Evolutionary conservation across 2,888 invertebrate species (phyloP).

Genomic region (Drosophila demipolita): DNA sequence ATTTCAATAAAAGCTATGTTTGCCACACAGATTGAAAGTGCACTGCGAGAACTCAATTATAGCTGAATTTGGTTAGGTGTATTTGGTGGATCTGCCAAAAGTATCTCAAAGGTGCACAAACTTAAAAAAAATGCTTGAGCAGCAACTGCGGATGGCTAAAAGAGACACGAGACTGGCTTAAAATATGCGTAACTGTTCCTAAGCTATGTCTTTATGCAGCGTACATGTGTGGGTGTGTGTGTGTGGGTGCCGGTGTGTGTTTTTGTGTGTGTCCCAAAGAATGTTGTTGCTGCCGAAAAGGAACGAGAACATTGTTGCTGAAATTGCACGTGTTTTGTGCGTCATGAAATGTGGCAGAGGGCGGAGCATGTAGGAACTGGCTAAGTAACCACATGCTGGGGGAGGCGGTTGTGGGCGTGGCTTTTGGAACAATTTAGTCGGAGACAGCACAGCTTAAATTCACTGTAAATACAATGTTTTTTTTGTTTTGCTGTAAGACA

Average conservation of each 20-base stretch:
- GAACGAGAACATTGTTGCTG: constrained; percentile 57
- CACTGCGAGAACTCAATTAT: constrained; percentile 23
- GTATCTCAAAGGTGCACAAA: constrained; percentile 29
- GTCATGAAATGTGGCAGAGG: constrained; percentile 35
- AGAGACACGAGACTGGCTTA: constrained; percentile 26
- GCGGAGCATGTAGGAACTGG: background rate
- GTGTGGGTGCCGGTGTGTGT: constrained; percentile 2
- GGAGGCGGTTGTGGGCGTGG: constrained; percentile 19
- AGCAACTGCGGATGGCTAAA: constrained; percentile 12
- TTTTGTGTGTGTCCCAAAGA: constrained; percentile 20
- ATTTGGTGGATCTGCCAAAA: constrained; percentile 11
- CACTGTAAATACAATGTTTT: constrained; percentile 19
- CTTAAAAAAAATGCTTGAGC: constrained; percentile 13
- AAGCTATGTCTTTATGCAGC: constrained; percentile 60
- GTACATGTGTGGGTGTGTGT: background rate
- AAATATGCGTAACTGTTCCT: constrained; percentile 55
- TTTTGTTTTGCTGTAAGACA: background rate
- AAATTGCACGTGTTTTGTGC: constrained; percentile 44
- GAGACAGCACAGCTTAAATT: constrained; percentile 41
- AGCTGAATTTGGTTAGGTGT: background rate
- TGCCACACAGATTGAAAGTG: constrained; percentile 15
- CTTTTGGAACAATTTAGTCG: constrained; percentile 4
- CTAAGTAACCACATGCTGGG: constrained; percentile 32
- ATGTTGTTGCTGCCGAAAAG: constrained; percentile 39
- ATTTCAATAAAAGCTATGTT: background rate